Percentiles rank a stretch among this genome's conserved stretches.
Conservation (phyloP, 2,797 vertebrate genomes). For the Scarus forsteni region DNA sequence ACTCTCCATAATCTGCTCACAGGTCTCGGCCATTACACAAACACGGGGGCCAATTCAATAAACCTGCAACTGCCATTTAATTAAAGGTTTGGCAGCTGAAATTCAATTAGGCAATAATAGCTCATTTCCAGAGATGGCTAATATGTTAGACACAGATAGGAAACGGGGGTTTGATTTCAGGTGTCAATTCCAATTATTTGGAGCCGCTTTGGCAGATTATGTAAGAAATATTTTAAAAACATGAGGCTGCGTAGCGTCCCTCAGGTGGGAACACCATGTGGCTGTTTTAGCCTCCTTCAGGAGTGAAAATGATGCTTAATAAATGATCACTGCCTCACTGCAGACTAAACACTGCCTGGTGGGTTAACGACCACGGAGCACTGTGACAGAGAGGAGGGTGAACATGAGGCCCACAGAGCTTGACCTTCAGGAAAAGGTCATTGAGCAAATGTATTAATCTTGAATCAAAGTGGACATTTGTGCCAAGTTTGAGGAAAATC, state of each 20-base stretch:
- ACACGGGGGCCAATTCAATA: constrained; percentile 69
- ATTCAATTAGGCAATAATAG: constrained; percentile 81
- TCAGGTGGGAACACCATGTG: constrained; percentile 52
- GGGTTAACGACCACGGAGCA: too few species aligned
- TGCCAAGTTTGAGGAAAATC: too few species aligned
- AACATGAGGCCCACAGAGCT: too few species aligned
- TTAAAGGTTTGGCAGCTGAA: constrained; percentile 76
- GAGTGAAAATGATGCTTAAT: constrained; percentile 48
- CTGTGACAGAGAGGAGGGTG: too few species aligned
- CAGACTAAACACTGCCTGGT: too few species aligned
- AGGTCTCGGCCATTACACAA: constrained; percentile 61
- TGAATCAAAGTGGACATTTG: too few species aligned
- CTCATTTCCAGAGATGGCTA: constrained; percentile 67
- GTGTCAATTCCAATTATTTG: constrained; percentile 76
- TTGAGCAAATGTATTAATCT: too few species aligned
- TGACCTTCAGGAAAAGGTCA: too few species aligned
- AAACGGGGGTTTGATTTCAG: constrained; percentile 59
- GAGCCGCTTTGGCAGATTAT: constrained; percentile 52
- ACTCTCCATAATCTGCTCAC: constrained; percentile 65
- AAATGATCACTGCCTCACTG: too few species aligned
- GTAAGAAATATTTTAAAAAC: constrained; percentile 56
- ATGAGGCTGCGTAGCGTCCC: constrained; percentile 27
- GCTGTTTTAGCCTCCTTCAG: constrained; percentile 41
- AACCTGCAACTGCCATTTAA: constrained; percentile 75
- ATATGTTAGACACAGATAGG: constrained; percentile 62